These are phyloP conservation scores for Pandemis cinnamomeana DNA, from an alignment of 2,888 invertebrate species.

Conservation along the genomic window DNA sequence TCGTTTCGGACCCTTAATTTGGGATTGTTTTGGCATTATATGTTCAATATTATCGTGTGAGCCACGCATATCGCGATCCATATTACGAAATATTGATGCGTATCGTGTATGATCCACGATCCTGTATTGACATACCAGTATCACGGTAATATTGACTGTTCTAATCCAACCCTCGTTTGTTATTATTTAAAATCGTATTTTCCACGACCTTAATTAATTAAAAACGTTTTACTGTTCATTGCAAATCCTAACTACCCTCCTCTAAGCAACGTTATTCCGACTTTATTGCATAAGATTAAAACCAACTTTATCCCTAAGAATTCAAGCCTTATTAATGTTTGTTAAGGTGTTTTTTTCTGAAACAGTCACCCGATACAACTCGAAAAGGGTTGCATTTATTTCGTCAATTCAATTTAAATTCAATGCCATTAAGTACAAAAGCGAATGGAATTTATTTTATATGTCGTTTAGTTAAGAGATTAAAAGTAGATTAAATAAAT, in stretches of 20 bases:
- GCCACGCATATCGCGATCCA: too few relatives aligned
- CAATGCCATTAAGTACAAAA: background rate
- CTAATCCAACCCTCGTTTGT: too few relatives aligned
- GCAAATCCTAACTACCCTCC: background rate
- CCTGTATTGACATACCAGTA: too few relatives aligned
- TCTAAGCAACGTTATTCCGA: background rate
- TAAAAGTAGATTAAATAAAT: too few relatives aligned
- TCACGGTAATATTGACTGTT: too few relatives aligned
- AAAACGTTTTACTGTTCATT: background rate
- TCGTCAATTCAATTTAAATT: background rate
- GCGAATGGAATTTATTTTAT: background rate
- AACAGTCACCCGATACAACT: background rate
- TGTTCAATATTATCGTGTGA: too few relatives aligned
- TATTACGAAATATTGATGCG: too few relatives aligned
- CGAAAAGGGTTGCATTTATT: constrained; percentile 6
- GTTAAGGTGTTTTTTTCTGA: background rate
- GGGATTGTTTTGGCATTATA: too few relatives aligned
- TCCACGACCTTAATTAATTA: background rate
- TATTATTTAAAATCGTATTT: too few relatives aligned
- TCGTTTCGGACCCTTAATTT: too few relatives aligned
- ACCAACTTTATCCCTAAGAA: background rate
- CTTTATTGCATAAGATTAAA: background rate
- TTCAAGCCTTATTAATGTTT: background rate
- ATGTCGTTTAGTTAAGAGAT: background rate
- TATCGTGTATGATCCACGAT: too few relatives aligned